phyloP scores from a whole-genome alignment of 2,797 vertebrate genomes.

The Novumbra hubbsi region DNA sequence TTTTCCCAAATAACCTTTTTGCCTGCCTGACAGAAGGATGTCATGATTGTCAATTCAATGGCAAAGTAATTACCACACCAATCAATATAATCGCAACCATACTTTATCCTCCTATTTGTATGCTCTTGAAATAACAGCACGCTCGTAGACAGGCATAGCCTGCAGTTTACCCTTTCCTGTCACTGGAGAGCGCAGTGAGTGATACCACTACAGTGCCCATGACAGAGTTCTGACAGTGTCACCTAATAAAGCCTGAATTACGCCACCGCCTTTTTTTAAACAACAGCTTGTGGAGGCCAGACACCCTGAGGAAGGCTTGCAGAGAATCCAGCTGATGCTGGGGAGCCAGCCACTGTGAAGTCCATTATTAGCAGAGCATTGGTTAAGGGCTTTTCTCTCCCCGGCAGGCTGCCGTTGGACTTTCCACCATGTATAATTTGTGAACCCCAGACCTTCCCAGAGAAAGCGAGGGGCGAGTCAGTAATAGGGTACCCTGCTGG shows the following conservation, averaged over 20 bases:
- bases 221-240: background rate
- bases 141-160: background rate
- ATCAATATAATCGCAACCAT: background rate
- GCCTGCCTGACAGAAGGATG: too few relatives aligned
- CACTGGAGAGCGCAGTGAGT: background rate
- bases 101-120: background rate
- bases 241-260: background rate
- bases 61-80: too few relatives aligned
- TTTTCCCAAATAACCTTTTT: too few relatives aligned
- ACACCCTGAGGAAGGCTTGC: background rate
- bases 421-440: slow-evolving; percentile 2
- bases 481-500: background rate
- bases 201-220: background rate
- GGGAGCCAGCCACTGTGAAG: background rate
- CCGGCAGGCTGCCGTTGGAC: background rate
- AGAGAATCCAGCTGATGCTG: background rate
- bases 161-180: background rate
- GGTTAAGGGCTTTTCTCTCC: background rate
- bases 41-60: too few relatives aligned
- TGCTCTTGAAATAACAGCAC: background rate
- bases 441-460: slow-evolving; percentile 1
- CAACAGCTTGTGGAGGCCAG: too few relatives aligned
- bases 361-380: slow-evolving; percentile 4
- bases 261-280: background rate
- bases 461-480: background rate